Percentiles rank a stretch among this genome's conserved stretches.
Evolutionary conservation across 2,113 vertebrate genomes (phyloP).

Genomic region (Bostrychus sinensis): DNA sequence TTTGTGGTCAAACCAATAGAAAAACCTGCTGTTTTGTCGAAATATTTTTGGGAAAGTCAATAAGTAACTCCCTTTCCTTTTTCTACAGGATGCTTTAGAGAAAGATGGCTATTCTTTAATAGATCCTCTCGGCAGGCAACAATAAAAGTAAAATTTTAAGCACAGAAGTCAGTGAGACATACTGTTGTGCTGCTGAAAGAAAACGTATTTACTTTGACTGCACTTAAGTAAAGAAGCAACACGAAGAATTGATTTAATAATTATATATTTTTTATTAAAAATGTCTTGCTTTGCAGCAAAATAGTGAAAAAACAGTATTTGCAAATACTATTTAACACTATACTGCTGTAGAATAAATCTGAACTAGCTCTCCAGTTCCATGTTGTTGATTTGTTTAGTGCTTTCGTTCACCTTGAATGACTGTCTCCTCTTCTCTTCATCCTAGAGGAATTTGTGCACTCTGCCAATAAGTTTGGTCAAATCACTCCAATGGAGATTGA

Average conservation of each 20-base stretch:
- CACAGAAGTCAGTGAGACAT: slow-evolving; percentile 15
- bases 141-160: slow-evolving; percentile 46
- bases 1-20: slow-evolving; percentile 21
- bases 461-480: slow-evolving; percentile 91
- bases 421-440: slow-evolving; percentile 19
- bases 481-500: slow-evolving; percentile 93
- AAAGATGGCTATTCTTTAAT: slow-evolving; percentile 51
- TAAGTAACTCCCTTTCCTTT: slow-evolving; percentile 43
- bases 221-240: slow-evolving; percentile 1
- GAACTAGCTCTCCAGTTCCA: not conserved
- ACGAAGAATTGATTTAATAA: slow-evolving; percentile 11
- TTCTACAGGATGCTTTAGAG: slow-evolving; percentile 49
- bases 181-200: slow-evolving; percentile 13
- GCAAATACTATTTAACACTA: slow-evolving; percentile 57
- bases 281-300: slow-evolving; percentile 2
- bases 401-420: slow-evolving; percentile 10
- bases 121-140: slow-evolving; percentile 51
- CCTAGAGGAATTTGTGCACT: slow-evolving; percentile 90
- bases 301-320: slow-evolving; percentile 36
- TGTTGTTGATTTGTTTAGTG: slow-evolving; percentile 11
- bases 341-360: slow-evolving; percentile 22
- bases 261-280: slow-evolving; percentile 9
- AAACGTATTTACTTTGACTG: slow-evolving; percentile 31
- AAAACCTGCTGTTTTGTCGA: slow-evolving; percentile 16
- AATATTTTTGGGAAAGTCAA: slow-evolving; percentile 41